Percentiles rank a stretch among this genome's conserved stretches.
Conservation (phyloP, 2,113 vertebrate species). For the Cottus gobio region DNA sequence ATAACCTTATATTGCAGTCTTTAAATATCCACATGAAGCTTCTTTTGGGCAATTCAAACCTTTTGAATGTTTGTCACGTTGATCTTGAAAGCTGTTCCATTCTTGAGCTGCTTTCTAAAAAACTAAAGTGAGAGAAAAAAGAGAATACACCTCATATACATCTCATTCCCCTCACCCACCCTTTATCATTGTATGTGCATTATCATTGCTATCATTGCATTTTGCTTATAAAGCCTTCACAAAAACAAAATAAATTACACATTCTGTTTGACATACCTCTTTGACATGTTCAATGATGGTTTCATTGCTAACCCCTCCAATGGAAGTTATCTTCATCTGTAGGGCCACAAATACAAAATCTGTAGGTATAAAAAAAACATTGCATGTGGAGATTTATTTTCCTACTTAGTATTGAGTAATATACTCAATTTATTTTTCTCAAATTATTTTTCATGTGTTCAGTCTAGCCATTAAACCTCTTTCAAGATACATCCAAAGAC, state of each 20-base stretch:
- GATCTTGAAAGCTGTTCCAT: conserved; percentile 26
- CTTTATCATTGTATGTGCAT: background rate
- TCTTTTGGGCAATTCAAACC: background rate
- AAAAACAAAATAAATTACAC: background rate
- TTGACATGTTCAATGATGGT: conserved; percentile 17
- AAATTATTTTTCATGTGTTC: background rate
- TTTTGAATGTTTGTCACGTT: background rate
- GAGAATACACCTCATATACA: background rate
- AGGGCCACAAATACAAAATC: background rate
- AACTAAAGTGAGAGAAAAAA: conserved; percentile 46
- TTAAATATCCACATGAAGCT: background rate
- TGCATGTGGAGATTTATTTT: background rate
- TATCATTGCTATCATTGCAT: background rate
- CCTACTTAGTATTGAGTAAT: background rate
- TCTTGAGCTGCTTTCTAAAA: conserved; percentile 28
- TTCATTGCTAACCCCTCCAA: conserved; percentile 30
- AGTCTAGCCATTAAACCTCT: background rate
- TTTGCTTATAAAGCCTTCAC: background rate
- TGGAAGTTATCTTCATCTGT: conserved; percentile 26
- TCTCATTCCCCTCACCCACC: background rate
- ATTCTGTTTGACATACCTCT: conserved; percentile 34
- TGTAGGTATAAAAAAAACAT: background rate
- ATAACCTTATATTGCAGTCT: background rate
- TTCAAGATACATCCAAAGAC: background rate
- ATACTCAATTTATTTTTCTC: background rate